Conservation (phyloP, 2,113 vertebrate species). For the Plotosus lineatus region DNA sequence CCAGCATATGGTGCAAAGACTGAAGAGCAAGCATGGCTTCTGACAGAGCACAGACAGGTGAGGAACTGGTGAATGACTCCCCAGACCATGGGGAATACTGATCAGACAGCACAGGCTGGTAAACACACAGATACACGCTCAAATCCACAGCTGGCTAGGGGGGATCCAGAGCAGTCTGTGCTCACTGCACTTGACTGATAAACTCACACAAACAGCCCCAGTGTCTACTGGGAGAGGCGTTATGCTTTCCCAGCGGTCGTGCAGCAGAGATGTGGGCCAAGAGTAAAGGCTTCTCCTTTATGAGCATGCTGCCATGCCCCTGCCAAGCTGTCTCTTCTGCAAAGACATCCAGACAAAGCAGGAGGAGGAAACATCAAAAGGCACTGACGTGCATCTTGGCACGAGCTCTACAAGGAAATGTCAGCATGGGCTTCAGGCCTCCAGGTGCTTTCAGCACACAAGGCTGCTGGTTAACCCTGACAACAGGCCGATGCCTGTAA, state of each 20-base stretch:
- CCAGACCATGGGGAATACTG: background rate
- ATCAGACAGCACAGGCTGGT: background rate
- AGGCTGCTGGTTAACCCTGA: slow-evolving; percentile 51
- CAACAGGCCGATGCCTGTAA: slow-evolving; percentile 36
- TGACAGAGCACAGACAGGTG: slow-evolving; percentile 33
- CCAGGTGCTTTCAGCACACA: slow-evolving; percentile 43
- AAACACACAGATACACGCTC: slow-evolving; percentile 32
- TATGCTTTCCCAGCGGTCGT: slow-evolving; percentile 52
- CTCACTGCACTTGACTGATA: slow-evolving; percentile 67
- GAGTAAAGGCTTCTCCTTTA: slow-evolving; percentile 51
- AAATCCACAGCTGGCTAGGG: slow-evolving; percentile 30
- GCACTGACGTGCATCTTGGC: slow-evolving; percentile 62
- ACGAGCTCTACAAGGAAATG: slow-evolving; percentile 65
- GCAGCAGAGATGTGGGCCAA: slow-evolving; percentile 30
- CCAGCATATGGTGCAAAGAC: background rate
- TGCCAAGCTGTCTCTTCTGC: slow-evolving; percentile 66
- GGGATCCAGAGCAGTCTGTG: slow-evolving; percentile 19
- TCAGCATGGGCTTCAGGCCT: slow-evolving; percentile 56
- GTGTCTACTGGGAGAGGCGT: slow-evolving; percentile 41
- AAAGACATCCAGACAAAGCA: slow-evolving; percentile 62
- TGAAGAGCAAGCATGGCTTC: slow-evolving; percentile 9
- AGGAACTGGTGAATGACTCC: slow-evolving; percentile 4
- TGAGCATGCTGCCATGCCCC: slow-evolving; percentile 56
- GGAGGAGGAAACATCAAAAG: slow-evolving; percentile 57
- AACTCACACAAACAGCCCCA: slow-evolving; percentile 57